These are phyloP conservation scores for Anguilla pacifica DNA, from an alignment of 2,797 vertebrate genomes.

Conservation along the genomic window DNA sequence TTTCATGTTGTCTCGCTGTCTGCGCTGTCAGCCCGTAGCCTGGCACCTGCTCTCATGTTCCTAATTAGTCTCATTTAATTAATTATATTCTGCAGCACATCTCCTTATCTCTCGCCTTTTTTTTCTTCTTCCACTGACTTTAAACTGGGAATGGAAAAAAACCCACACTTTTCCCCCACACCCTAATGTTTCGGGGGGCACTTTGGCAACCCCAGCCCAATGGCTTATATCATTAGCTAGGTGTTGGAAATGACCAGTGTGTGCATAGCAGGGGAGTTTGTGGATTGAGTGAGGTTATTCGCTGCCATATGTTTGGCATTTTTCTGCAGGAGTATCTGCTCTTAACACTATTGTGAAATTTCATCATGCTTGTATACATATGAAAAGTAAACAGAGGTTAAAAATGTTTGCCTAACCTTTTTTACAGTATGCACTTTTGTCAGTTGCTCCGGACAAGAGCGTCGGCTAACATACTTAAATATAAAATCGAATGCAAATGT, in stretches of 20 bases:
- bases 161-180: slow-evolving; percentile 34
- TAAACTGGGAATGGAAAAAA: slow-evolving; percentile 31
- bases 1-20: slow-evolving; percentile 80
- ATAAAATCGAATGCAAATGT: background rate
- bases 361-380: background rate
- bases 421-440: background rate
- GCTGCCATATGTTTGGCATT: slow-evolving; percentile 25
- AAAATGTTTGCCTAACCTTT: background rate
- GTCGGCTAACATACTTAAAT: no score
- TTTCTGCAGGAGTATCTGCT: background rate
- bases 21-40: slow-evolving; percentile 79
- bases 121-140: slow-evolving; percentile 47
- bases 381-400: background rate
- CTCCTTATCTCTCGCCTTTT: slow-evolving; percentile 64
- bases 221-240: background rate
- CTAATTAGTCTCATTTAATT: slow-evolving; percentile 89
- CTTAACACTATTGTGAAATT: slow-evolving; percentile 14
- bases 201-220: slow-evolving; percentile 29
- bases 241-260: slow-evolving; percentile 15
- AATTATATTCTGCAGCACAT: slow-evolving; percentile 81
- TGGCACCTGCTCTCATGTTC: slow-evolving; percentile 86
- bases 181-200: slow-evolving; percentile 17
- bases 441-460: no score
- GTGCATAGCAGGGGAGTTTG: slow-evolving; percentile 25
- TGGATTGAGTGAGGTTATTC: slow-evolving; percentile 28